phyloP scores from a whole-genome alignment of 2,113 vertebrate species.

The Mustela lutreola region DNA sequence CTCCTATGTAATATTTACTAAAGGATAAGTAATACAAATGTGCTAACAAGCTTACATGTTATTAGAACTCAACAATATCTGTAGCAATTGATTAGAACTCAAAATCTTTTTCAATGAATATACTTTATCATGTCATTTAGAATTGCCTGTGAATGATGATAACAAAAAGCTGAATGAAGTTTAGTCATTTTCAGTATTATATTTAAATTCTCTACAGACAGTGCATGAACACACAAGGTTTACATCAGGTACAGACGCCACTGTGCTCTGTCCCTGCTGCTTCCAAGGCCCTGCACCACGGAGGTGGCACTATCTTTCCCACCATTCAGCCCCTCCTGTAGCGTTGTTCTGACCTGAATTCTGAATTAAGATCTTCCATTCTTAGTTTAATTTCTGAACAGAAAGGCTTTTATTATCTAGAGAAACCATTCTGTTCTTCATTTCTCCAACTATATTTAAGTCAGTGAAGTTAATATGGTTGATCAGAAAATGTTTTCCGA shows the following conservation, averaged over 20 bases:
- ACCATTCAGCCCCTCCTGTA: background rate
- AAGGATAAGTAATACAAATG: background rate
- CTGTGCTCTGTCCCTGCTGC: background rate
- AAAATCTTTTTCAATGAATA: background rate
- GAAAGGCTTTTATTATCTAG: background rate
- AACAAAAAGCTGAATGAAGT: background rate
- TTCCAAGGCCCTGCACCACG: background rate
- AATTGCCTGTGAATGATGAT: background rate
- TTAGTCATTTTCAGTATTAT: background rate
- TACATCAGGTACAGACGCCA: no score
- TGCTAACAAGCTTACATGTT: background rate
- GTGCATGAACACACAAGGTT: background rate
- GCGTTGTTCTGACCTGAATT: background rate
- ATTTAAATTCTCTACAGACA: background rate
- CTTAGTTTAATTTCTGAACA: background rate
- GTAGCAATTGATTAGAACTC: background rate
- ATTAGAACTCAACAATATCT: background rate
- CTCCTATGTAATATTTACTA: background rate
- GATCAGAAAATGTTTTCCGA: background rate
- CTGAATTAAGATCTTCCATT: background rate
- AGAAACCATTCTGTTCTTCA: background rate
- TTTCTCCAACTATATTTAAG: constrained; percentile 2
- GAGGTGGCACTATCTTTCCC: background rate
- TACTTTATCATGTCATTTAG: background rate
- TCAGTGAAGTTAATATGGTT: background rate